phyloP scores from a whole-genome alignment of 2,797 vertebrate species.

The Craterocephalus amniculus region DNA sequence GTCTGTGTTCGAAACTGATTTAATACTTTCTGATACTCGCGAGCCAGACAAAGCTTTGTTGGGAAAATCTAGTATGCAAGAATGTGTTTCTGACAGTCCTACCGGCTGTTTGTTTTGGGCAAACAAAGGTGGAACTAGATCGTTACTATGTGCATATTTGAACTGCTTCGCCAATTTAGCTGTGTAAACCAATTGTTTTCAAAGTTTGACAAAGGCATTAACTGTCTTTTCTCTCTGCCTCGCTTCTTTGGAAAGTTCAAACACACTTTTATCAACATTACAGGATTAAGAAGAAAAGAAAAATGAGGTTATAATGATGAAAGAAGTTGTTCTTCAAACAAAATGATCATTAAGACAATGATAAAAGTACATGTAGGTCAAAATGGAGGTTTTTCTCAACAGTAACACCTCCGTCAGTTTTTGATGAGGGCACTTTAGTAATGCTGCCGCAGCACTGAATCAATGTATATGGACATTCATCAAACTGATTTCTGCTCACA shows the following conservation, averaged over 20 bases:
- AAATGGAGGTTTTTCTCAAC: slow-evolving; percentile 7
- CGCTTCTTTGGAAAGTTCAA: slow-evolving; percentile 15
- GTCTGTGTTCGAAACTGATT: background rate
- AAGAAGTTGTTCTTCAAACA: slow-evolving; percentile 19
- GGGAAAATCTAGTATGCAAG: slow-evolving; percentile 2
- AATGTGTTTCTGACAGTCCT: slow-evolving; percentile 12
- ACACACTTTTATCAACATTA: slow-evolving; percentile 15
- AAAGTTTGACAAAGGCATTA: slow-evolving; percentile 20
- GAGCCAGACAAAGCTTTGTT: slow-evolving; percentile 3
- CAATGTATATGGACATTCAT: slow-evolving; percentile 35
- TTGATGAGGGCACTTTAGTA: slow-evolving; percentile 31
- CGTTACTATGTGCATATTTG: slow-evolving; percentile 38
- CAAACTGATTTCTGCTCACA: slow-evolving; percentile 34
- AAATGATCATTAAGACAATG: slow-evolving; percentile 23
- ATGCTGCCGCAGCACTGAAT: slow-evolving; percentile 25
- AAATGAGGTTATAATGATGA: background rate
- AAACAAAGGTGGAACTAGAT: slow-evolving; percentile 34
- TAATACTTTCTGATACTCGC: background rate
- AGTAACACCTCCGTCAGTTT: slow-evolving; percentile 27
- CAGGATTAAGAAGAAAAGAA: background rate
- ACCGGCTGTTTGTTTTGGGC: slow-evolving; percentile 34
- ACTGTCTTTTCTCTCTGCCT: background rate
- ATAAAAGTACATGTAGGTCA: slow-evolving; percentile 15
- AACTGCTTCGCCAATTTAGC: slow-evolving; percentile 39
- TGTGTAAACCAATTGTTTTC: slow-evolving; percentile 33